Evolutionary conservation across 2,113 vertebrate genomes (phyloP), one percentile per base, ranked within the genome.

Genomic region (Myiagra hebetior): DNA sequence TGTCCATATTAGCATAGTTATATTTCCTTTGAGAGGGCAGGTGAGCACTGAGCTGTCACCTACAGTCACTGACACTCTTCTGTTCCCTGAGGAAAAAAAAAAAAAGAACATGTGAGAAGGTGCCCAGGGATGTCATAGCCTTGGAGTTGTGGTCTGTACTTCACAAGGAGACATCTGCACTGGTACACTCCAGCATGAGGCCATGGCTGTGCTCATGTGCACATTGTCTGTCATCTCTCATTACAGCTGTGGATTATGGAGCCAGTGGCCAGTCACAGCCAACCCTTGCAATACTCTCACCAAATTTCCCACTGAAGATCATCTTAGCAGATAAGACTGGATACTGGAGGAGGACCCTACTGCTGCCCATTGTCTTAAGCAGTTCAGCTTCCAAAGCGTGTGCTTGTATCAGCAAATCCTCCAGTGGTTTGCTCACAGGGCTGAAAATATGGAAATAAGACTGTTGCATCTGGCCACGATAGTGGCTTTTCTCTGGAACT

Each of bases 131-230:
- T n/a, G 63, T 46, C 28, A 19, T 21, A 52, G 31, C 31, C 39
- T 37, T 64, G n/a, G 65, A 49, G 41, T 3, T 91, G 39, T 21
- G 17, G 2, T 47, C 42, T 62, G 37, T 44, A n/a, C 19, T 65
- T 70, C 7, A 13, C 8, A 35, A 11, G 55, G 81, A 62, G 53
- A 53, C 0, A 3, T 35, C 39, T 68, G 41, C 41, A 6, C 2
- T n/a, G 31, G 41, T 27, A 35, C 52, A 16, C 0, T 1, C 26
- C 10, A 10, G 15, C 0, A 0, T 18, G 11, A 63, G 31, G 23
- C 26, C 8, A 11, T 14, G 31, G n/a, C 22, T 59, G 16, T 33
- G 26, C 28, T 37, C 18, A 33, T 30, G 52, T 69, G 37, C 28
- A 75, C 57, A 6, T 12, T 27, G 8, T 59, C 73, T 78, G 50